A percentile compares a stretch with the other conserved stretches of the same genome.
phyloP scores from a whole-genome alignment of 2,113 vertebrate genomes.

The Condylura cristata region DNA sequence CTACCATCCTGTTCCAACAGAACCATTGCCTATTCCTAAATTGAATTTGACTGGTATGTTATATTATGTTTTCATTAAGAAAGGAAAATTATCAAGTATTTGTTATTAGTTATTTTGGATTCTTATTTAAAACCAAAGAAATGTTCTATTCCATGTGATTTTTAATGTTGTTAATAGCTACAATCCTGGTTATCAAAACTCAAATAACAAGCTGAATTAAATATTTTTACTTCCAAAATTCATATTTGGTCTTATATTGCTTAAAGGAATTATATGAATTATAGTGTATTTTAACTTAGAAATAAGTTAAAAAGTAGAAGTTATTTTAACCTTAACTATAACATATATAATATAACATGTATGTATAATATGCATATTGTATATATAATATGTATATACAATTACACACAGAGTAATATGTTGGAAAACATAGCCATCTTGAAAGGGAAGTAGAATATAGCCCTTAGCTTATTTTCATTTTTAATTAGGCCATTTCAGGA shows the following conservation, averaged over 20 bases:
- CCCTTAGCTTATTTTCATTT: background rate
- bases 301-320: too few relatives aligned
- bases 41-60: constrained; percentile 95
- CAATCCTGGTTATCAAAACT: background rate
- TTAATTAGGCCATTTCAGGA: constrained; percentile 1
- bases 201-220: background rate
- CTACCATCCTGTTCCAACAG: constrained; percentile 96
- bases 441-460: background rate
- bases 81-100: background rate
- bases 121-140: constrained; percentile 42
- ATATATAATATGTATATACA: too few relatives aligned
- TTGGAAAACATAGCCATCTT: too few relatives aligned
- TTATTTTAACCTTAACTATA: too few relatives aligned
- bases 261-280: too few relatives aligned
- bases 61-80: background rate
- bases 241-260: too few relatives aligned
- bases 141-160: background rate
- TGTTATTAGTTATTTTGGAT: background rate
- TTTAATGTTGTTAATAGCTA: background rate
- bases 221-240: background rate
- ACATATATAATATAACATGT: too few relatives aligned
- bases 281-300: too few relatives aligned
- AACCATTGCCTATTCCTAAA: constrained; percentile 96
- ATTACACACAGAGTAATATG: too few relatives aligned
- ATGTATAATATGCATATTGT: too few relatives aligned